These are phyloP conservation scores for Pteronura brasiliensis DNA, from an alignment of 2,113 vertebrate species.

Conservation along the genomic window DNA sequence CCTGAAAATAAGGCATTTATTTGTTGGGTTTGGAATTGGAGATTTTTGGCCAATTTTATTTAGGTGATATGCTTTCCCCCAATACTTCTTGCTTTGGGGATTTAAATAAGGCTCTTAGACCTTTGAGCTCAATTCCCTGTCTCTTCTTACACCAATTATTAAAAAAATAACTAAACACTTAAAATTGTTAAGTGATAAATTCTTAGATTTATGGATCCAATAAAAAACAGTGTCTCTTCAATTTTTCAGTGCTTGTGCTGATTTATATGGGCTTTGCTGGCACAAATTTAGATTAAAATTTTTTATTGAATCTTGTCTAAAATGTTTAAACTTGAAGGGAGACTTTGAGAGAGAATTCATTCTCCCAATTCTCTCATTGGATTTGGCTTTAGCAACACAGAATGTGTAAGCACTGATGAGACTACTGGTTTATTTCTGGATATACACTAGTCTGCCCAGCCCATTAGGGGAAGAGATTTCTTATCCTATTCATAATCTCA, in stretches of 20 bases:
- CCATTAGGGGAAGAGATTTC: background rate
- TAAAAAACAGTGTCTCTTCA: constrained; percentile 72
- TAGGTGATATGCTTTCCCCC: constrained; percentile 7
- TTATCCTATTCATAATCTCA: background rate
- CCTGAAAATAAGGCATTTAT: background rate
- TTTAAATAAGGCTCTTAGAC: constrained; percentile 39
- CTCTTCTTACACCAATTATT: constrained; percentile 54
- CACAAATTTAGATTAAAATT: constrained; percentile 75
- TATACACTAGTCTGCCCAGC: background rate
- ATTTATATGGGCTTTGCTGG: constrained; percentile 71
- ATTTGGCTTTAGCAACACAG: constrained; percentile 32
- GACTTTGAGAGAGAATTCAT: constrained; percentile 56
- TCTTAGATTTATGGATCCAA: constrained; percentile 78
- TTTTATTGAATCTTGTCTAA: constrained; percentile 77
- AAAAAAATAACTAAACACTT: background rate
- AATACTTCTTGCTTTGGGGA: constrained; percentile 45
- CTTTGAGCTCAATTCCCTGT: background rate
- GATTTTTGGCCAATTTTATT: constrained; percentile 32
- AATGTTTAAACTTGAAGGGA: constrained; percentile 73
- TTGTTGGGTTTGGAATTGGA: background rate
- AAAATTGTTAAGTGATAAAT: constrained; percentile 59
- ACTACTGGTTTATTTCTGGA: background rate
- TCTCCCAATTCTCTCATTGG: constrained; percentile 51
- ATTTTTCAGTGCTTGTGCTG: constrained; percentile 72
- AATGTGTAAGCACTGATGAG: background rate